Evolutionary conservation across 2,113 vertebrate species (phyloP), one percentile per base, ranked within the genome.

Genomic region (Telmatochromis bifrenatus): DNA sequence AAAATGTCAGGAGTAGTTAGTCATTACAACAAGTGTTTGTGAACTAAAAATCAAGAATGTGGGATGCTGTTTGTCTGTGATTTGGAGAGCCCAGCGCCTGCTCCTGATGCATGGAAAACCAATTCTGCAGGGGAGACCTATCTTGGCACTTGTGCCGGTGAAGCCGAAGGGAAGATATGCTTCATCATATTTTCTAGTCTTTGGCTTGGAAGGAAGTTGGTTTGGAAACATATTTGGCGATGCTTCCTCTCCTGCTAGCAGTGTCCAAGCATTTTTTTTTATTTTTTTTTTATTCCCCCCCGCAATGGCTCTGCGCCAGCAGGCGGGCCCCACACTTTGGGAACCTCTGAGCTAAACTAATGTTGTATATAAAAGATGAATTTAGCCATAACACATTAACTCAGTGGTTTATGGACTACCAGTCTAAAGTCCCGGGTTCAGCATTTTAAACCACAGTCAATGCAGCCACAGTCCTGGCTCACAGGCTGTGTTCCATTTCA

Each of bases 201-300:
- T 4, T 58, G 14, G 55, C 26, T 58, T 58, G 5, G 26, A 58
- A 9, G 13, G 7, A 58, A 58, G 14, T 58, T 58, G 26, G 26
- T 31, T 58, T 58, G 26, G 55, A 15, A 58, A 58, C 26, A 31
- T 28, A 15, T 58, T 58, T 58, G 26, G 55, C 26, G 5, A 58
- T 60, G 26, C 14, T 60, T 60, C 14, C 1, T 31, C 56, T 60
- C 14, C 26, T 58, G 55, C 14, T 31, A 31, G 56, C 26, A 60
- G 56, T 31, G 26, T 31, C 56, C 56, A 17, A 31, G 55, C 7
- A 4, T 56, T 28, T 56, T 26, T 56, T 28, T 56, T 13, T 12
- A 0, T 42, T 45, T 7, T 15, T 15, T 45, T 47, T 1, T 15
- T 0, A 47, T 47, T 47, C 14, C 7, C 12, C n/a, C 23, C 2